Evolutionary conservation across 2,888 invertebrate species (phyloP), one percentile per base, ranked within the genome.

Genomic region (Volucella bombylans): DNA sequence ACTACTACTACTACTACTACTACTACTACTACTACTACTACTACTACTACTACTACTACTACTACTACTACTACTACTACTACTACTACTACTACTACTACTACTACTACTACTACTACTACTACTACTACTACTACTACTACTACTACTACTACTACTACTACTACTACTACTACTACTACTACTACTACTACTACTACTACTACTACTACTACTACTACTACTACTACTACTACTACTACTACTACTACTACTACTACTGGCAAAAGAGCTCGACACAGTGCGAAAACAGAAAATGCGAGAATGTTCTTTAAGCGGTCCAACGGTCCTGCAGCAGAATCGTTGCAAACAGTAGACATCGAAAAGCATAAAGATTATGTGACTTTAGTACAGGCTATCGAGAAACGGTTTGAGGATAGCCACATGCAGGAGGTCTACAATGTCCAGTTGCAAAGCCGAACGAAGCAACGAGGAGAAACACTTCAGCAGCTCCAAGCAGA

Each of bases 1-100:
- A 64, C 49, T 64, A 47, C 50, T 64, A 64, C 49, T 64, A 64
- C 49, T 64, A 64, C 49, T 64, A 64, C 49, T 64, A 64, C 49
- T 64, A 64, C 49, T 64, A 64, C 49, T 64, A 64, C 49, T 64
- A 64, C 49, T 64, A 64, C 49, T 64, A 64, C 49, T 64, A 64
- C 49, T 64, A 64, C 49, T 64, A 64, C 49, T 64, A 64, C 49
- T 47, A 64, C 49, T 64, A 64, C 49, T 64, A 64, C 49, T 64
- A 64, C 49, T 64, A 64, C 49, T 64, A 64, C 45, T 64, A 45
- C 23, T 14, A 43, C 23, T 64, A 64, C 49, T 64, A 64, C 49
- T 64, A 64, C 49, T 64, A 64, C 49, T 64, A 64, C 49, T 64
- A 64, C 49, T 64, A 64, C 49, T 64, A 64, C 49, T 64, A 64